These are phyloP conservation scores for Maconellicoccus hirsutus DNA, from an alignment of 1,140 invertebrate genomes.

Conservation along the genomic window DNA sequence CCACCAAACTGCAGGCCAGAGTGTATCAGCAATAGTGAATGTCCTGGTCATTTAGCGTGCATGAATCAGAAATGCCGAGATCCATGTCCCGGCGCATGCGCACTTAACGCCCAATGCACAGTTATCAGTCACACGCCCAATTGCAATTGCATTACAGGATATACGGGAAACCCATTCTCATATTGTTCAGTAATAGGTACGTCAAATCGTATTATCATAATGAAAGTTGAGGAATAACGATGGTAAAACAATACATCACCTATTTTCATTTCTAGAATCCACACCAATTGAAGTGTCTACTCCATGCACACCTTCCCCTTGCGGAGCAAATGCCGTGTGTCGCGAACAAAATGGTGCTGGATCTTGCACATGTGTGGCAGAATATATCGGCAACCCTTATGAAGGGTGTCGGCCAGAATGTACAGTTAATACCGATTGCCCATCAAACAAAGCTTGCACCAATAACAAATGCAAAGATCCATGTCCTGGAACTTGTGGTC, in stretches of 20 bases:
- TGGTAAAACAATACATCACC: neutral
- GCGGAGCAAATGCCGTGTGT: constrained; percentile 57
- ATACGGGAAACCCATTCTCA: constrained; percentile 46
- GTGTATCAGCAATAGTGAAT: constrained; percentile 51
- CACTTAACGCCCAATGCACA: constrained; percentile 48
- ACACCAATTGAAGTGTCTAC: constrained; percentile 29
- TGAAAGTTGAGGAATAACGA: neutral
- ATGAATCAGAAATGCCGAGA: constrained; percentile 54
- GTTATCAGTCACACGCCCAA: constrained; percentile 52
- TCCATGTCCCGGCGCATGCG: constrained; percentile 52
- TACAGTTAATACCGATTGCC: constrained; percentile 50
- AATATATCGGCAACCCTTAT: constrained; percentile 40
- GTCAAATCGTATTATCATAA: constrained; percentile 8
- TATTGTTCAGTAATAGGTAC: constrained; percentile 36
- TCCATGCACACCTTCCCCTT: constrained; percentile 54
- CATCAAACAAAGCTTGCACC: constrained; percentile 46
- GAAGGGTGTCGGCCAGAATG: constrained; percentile 53
- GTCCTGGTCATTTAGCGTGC: constrained; percentile 46
- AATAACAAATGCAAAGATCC: constrained; percentile 55
- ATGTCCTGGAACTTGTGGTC: constrained; percentile 53
- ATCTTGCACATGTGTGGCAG: constrained; percentile 49
- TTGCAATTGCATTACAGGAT: constrained; percentile 46
- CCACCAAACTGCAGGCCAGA: constrained; percentile 53
- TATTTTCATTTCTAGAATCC: constrained; percentile 26
- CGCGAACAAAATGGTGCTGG: constrained; percentile 51